These are phyloP conservation scores for Nasonia oneida DNA, from an alignment of 2,888 invertebrate species.

Conservation along the genomic window DNA sequence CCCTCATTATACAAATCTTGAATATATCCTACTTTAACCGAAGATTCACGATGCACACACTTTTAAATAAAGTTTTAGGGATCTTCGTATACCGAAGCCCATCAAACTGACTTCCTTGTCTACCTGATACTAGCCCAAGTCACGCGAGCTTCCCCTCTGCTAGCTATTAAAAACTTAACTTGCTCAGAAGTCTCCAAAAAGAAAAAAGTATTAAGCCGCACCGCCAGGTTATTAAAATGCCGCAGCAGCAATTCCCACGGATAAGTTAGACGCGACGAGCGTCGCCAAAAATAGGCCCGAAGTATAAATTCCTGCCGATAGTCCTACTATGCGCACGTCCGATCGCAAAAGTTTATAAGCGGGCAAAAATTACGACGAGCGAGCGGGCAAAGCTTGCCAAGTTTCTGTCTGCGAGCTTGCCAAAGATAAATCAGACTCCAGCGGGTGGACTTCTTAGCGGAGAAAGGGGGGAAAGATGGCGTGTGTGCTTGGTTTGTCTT, in stretches of 20 bases:
- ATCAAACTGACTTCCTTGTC: not conserved
- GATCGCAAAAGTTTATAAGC: conserved; percentile 52
- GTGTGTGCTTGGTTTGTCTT: not conserved
- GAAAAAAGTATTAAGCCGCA: not conserved
- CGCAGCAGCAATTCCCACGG: not conserved
- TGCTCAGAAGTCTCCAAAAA: not conserved
- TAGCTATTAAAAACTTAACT: not conserved
- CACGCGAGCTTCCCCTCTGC: not conserved
- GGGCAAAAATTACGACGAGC: conserved; percentile 41
- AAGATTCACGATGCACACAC: not conserved
- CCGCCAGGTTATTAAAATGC: not conserved
- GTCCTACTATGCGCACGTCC: conserved; percentile 29
- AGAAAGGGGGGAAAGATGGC: not conserved
- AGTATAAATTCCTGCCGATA: conserved; percentile 29
- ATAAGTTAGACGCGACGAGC: not conserved
- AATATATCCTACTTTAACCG: not conserved
- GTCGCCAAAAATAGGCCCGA: conserved; percentile 16
- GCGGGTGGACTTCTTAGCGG: not conserved
- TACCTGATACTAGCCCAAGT: not conserved
- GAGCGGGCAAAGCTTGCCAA: conserved; percentile 20
- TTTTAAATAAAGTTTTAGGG: not conserved
- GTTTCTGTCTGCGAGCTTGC: conserved; percentile 51
- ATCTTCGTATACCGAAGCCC: not conserved
- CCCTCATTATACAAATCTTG: not conserved
- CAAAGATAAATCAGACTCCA: conserved; percentile 53